phyloP scores from a whole-genome alignment of 2,888 invertebrate species.

The Meghimatium bilineatum region DNA sequence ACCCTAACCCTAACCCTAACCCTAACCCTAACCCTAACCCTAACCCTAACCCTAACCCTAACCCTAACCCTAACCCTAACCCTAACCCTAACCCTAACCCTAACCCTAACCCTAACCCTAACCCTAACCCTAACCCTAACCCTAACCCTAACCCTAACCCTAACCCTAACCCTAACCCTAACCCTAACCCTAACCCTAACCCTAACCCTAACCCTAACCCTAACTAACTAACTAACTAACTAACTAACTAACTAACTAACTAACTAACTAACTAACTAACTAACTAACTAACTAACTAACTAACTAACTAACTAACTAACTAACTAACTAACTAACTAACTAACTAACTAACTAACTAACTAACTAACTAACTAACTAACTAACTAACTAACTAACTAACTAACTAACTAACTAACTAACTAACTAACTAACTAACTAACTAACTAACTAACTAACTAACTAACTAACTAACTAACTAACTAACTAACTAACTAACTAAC shows the following conservation, averaged over 20 bases:
- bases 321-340: too few relatives aligned
- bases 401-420: too few relatives aligned
- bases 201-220: background rate
- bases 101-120: background rate
- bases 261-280: conserved; percentile 12
- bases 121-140: background rate
- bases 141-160: background rate
- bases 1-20: background rate
- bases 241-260: too few relatives aligned
- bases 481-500: too few relatives aligned
- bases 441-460: too few relatives aligned
- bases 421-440: too few relatives aligned
- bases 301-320: background rate
- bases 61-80: conserved; percentile 3
- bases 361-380: too few relatives aligned
- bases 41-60: background rate
- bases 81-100: background rate
- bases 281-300: background rate
- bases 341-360: too few relatives aligned
- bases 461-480: too few relatives aligned
- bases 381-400: too few relatives aligned
- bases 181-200: background rate
- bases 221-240: background rate
- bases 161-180: background rate
- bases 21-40: conserved; percentile 4